phyloP scores from a whole-genome alignment of 2,888 invertebrate genomes.

The Acrobeloides nanus region DNA sequence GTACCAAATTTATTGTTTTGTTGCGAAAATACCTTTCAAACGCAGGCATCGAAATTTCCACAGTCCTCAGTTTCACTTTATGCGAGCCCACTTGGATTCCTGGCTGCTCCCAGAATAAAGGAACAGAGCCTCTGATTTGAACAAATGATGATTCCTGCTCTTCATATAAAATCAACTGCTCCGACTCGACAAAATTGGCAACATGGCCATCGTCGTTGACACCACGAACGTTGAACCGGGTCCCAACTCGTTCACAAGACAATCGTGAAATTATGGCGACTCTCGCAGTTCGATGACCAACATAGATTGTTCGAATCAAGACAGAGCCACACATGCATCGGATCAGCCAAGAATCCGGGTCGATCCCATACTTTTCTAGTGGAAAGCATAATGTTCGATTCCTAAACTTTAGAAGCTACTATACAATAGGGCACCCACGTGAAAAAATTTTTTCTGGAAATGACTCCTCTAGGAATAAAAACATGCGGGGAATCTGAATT shows the following conservation, averaged over 20 bases:
- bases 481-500: background rate
- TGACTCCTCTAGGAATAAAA: background rate
- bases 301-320: conserved; percentile 94
- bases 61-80: conserved; percentile 88
- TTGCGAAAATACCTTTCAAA: conserved; percentile 65
- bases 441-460: too few species aligned
- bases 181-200: conserved; percentile 99
- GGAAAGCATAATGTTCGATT: conserved; percentile 91
- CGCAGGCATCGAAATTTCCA: conserved; percentile 84
- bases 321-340: conserved; percentile 88
- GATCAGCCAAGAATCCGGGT: conserved; percentile 81
- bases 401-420: conserved; percentile 59
- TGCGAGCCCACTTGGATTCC: conserved; percentile 92
- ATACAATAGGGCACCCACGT: too few species aligned
- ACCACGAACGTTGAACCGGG: conserved; percentile 93
- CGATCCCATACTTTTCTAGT: conserved; percentile 80
- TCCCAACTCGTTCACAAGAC: conserved; percentile 94
- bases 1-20: background rate
- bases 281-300: conserved; percentile 71
- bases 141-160: conserved; percentile 81
- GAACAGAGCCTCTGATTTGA: conserved; percentile 85
- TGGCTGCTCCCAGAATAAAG: conserved; percentile 97
- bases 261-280: conserved; percentile 90
- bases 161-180: conserved; percentile 68
- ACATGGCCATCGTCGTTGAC: conserved; percentile 98